Conservation (phyloP, 2,797 vertebrate genomes). For the Microcaecilia unicolor region DNA sequence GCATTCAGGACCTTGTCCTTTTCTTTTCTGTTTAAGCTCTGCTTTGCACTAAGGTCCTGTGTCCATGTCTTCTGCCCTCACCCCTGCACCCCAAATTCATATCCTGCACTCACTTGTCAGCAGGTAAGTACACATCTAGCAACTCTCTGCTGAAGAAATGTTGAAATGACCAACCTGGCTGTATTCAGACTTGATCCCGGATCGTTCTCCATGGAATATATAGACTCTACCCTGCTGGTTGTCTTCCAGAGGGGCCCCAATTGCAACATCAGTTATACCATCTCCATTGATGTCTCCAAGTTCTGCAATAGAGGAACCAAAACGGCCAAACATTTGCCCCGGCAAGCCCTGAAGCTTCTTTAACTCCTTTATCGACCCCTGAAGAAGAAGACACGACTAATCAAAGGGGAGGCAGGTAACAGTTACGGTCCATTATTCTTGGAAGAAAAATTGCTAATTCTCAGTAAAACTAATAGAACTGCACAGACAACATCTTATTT, state of each 20-base stretch:
- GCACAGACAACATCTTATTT: too few relatives aligned
- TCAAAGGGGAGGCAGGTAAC: not conserved
- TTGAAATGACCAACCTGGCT: conserved; percentile 26
- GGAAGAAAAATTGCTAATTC: not conserved
- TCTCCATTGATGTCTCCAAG: conserved; percentile 56
- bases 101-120: too few relatives aligned
- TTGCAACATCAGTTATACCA: conserved; percentile 43
- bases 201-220: conserved; percentile 43
- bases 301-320: conserved; percentile 53
- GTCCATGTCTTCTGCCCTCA: too few relatives aligned
- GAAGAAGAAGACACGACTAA: not conserved
- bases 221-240: conserved; percentile 54
- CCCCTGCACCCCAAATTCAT: too few relatives aligned
- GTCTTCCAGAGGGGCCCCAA: conserved; percentile 65
- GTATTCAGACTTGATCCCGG: conserved; percentile 1
- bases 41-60: too few relatives aligned
- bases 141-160: not conserved
- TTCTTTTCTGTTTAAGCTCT: too few relatives aligned
- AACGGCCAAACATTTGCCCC: conserved; percentile 18
- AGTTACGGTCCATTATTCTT: not conserved
- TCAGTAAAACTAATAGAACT: not conserved
- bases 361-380: not conserved
- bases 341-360: not conserved
- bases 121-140: too few relatives aligned
- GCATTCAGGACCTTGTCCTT: too few relatives aligned